phyloP scores from a whole-genome alignment of 1,140 invertebrate genomes.

The Psix sp. region DNA sequence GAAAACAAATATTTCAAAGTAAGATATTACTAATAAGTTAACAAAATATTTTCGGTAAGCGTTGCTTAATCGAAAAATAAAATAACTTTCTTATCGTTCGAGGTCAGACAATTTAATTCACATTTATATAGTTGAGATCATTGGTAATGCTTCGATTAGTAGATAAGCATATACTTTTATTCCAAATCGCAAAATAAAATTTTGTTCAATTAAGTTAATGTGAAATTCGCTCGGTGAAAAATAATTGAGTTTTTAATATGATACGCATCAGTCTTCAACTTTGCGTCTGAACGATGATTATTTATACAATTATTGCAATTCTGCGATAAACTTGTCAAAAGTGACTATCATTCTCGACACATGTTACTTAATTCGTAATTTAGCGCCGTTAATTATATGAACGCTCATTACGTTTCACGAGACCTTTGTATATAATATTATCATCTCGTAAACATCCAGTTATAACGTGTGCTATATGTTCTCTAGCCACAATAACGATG shows the following conservation, averaged over 20 bases:
- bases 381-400: constrained; percentile 31
- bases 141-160: constrained; percentile 6
- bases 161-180: not conserved
- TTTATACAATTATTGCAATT: constrained; percentile 24
- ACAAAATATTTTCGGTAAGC: too few species aligned
- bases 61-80: constrained; percentile 8
- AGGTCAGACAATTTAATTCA: constrained; percentile 17
- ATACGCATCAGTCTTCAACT: constrained; percentile 4
- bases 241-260: constrained; percentile 18
- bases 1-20: too few species aligned
- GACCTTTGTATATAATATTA: constrained; percentile 30
- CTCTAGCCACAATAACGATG: constrained; percentile 23
- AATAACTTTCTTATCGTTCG: constrained; percentile 11
- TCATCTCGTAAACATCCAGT: constrained; percentile 21
- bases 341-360: constrained; percentile 9
- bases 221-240: not conserved
- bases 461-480: constrained; percentile 4
- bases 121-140: constrained; percentile 21
- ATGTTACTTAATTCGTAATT: constrained; percentile 40
- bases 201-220: not conserved
- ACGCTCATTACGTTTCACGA: constrained; percentile 32
- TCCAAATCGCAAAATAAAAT: not conserved
- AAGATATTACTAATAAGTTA: not conserved
- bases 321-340: constrained; percentile 26
- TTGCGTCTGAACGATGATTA: constrained; percentile 22